These are phyloP conservation scores for Cryptops parisi DNA, from an alignment of 2,888 invertebrate species.

Conservation along the genomic window DNA sequence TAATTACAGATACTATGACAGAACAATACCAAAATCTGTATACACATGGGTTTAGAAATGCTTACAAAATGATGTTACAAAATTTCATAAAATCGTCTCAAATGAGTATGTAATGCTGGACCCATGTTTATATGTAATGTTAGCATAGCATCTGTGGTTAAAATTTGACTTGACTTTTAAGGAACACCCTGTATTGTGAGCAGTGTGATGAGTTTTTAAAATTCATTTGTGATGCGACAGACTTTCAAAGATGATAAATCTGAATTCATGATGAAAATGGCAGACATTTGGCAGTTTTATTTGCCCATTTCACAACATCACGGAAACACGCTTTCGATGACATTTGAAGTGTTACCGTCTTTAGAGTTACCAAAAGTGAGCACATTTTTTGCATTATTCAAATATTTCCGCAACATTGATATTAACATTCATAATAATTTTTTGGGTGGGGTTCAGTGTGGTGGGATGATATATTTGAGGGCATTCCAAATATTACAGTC, in stretches of 20 bases:
- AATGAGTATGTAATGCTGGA: too few relatives aligned
- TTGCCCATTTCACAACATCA: slow-evolving; percentile 68
- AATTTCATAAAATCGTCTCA: background rate
- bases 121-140: too few relatives aligned
- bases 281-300: slow-evolving; percentile 77
- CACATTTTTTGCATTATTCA: background rate
- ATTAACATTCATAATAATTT: slow-evolving; percentile 24
- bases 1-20: background rate
- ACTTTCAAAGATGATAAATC: too few relatives aligned
- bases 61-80: background rate
- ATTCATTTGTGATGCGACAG: too few relatives aligned
- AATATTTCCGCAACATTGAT: background rate
- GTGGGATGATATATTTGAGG: slow-evolving; percentile 70
- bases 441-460: too few relatives aligned
- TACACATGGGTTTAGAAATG: background rate
- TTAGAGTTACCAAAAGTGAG: slow-evolving; percentile 5
- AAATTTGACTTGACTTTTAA: too few relatives aligned
- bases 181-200: too few relatives aligned
- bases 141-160: too few relatives aligned
- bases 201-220: too few relatives aligned
- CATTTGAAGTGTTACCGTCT: slow-evolving; percentile 63
- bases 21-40: background rate
- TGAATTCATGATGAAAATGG: slow-evolving; percentile 38
- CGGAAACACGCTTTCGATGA: slow-evolving; percentile 45
- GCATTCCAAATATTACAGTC: slow-evolving; percentile 72